Evolutionary conservation across 2,797 vertebrate genomes (phyloP), one percentile per base, ranked within the genome.

Genomic region (Brachymystax lenok): DNA sequence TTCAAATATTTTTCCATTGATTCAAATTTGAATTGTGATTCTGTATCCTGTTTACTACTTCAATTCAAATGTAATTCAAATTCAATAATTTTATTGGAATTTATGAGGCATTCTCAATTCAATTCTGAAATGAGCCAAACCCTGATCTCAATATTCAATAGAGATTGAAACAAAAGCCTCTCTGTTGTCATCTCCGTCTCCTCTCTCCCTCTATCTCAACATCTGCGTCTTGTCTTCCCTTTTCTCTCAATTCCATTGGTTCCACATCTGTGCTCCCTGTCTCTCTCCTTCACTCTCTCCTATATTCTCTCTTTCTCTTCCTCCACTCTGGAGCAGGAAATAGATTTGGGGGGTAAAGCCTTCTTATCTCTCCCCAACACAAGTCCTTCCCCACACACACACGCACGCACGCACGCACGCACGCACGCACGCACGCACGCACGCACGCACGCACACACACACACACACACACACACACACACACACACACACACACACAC

Each of bases 281-380:
- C 27, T 30, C 71, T 40, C 19, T 51, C 69, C n/a, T 24, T 69
- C 68, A 14, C 28, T n/a, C 28, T 61, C 30, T 61, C 71, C 12
- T 61, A 24, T 56, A n/a, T 54, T 46, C 33, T 27, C 69, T 16
- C 24, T 52, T 21, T 17, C 21, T 71, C 69, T 6, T 2, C 6
- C 46, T 27, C 19, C 61, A 63, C 59, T 40, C 56, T 19, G 59
- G 64, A 40, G 72, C 72, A 63, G 56, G 30, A 40, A 74, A 74
- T 30, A 52, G 46, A 52, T 82, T 74, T 63, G 24, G n/a, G n/a
- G 27, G 54, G 73, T 80, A 77, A 74, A 74, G 35, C 74, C 69
- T 71, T 72, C 78, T 90, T 92, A 92, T 93, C 91, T 89, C 77
- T 35, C 73, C 14, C n/a, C 84, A 90, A 88, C 91, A 91, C 84